These are phyloP conservation scores for Drosophila prolongata DNA, from an alignment of 2,888 invertebrate genomes.

Conservation along the genomic window DNA sequence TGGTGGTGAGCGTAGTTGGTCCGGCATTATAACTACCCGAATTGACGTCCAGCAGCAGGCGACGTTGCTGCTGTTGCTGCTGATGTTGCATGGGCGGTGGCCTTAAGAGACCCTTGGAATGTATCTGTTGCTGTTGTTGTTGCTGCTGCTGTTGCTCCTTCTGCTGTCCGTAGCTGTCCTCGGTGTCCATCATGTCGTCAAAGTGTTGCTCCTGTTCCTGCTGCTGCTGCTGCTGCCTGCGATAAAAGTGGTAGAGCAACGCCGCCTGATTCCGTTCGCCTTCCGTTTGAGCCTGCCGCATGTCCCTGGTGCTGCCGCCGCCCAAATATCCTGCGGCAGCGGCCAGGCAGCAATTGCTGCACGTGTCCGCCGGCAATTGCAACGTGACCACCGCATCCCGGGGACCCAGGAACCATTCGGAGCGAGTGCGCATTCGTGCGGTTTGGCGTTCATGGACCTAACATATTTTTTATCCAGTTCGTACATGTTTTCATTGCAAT, in stretches of 20 bases:
- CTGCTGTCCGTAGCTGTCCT: conserved; percentile 66
- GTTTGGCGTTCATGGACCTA: conserved; percentile 98
- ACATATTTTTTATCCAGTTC: conserved; percentile 34
- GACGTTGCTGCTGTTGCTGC: conserved; percentile 70
- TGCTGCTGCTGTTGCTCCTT: conserved; percentile 53
- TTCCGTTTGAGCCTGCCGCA: conserved; percentile 53
- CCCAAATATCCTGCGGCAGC: conserved; percentile 74
- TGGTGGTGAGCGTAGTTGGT: conserved; percentile 56
- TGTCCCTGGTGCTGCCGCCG: conserved; percentile 77
- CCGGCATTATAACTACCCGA: conserved; percentile 82
- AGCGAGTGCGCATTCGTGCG: conserved; percentile 97
- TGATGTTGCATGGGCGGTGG: conserved; percentile 58
- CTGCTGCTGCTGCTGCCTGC: conserved; percentile 70
- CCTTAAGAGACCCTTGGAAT: conserved; percentile 69
- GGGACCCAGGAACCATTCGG: conserved; percentile 95
- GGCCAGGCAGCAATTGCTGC: conserved; percentile 82
- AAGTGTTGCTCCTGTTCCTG: conserved; percentile 58
- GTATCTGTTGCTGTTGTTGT: conserved; percentile 67
- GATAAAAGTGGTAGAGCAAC: conserved; percentile 76
- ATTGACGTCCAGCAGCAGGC: conserved; percentile 83
- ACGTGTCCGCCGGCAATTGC: conserved; percentile 79
- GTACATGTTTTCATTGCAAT: conserved; percentile 17
- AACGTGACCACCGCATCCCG: conserved; percentile 79
- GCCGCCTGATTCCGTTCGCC: conserved; percentile 55
- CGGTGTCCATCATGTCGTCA: conserved; percentile 80